Conservation (phyloP, 2,113 vertebrate genomes). For the Hucho hucho region DNA sequence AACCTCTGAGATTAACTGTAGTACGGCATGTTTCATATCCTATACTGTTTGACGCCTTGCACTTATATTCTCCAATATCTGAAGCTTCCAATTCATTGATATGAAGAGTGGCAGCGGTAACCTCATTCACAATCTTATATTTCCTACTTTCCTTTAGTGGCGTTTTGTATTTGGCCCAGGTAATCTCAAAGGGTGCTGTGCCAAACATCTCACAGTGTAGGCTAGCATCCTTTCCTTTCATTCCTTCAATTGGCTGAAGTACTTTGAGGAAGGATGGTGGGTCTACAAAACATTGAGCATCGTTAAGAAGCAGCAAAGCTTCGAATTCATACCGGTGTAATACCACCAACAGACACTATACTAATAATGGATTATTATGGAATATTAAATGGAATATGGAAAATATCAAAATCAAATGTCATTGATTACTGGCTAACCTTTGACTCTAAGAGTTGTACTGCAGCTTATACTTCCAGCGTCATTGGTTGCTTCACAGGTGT, state of each 20-base stretch:
- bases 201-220: constrained; percentile 94
- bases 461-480: constrained; percentile 93
- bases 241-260: constrained; percentile 83
- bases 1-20: constrained; percentile 92
- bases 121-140: constrained; percentile 90
- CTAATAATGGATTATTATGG: too few species aligned
- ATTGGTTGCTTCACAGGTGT: constrained; percentile 94
- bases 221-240: constrained; percentile 90
- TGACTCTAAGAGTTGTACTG: constrained; percentile 88
- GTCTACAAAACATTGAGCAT: constrained; percentile 78
- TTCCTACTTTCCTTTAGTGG: constrained; percentile 95
- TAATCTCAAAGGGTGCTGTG: constrained; percentile 89
- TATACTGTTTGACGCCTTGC: constrained; percentile 90
- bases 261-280: constrained; percentile 90
- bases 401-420: constrained; percentile 9
- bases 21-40: constrained; percentile 88
- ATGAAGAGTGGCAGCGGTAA: constrained; percentile 84
- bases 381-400: neutral
- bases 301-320: constrained; percentile 34
- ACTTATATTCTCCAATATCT: constrained; percentile 91
- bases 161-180: constrained; percentile 95
- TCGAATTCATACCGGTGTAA: too few species aligned
- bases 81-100: constrained; percentile 84
- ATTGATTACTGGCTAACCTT: constrained; percentile 81
- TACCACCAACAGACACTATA: too few species aligned